Evolutionary conservation across 2,888 invertebrate genomes (phyloP).

Genomic region (Heliconius charithonia): DNA sequence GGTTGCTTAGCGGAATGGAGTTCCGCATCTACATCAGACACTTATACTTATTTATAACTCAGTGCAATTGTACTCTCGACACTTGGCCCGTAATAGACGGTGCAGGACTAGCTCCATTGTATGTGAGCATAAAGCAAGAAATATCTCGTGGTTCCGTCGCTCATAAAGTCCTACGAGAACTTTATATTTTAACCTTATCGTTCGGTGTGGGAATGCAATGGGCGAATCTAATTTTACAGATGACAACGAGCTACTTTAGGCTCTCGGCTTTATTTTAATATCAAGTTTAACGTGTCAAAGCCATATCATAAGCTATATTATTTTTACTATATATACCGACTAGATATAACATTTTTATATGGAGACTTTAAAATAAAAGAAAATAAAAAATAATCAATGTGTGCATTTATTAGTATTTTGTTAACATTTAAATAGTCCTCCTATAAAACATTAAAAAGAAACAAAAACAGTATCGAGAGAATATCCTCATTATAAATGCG

Average conservation of each 20-base stretch:
- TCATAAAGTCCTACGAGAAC: conserved; percentile 59
- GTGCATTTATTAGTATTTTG: neutral
- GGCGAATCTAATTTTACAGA: conserved; percentile 24
- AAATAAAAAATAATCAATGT: neutral
- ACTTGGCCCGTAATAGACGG: conserved; percentile 44
- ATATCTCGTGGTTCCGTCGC: conserved; percentile 61
- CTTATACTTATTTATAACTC: conserved; percentile 76
- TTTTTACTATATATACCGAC: neutral
- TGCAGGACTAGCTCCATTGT: conserved; percentile 47
- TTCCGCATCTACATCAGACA: conserved; percentile 70
- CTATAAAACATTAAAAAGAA: neutral
- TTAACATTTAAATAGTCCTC: neutral
- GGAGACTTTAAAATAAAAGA: neutral
- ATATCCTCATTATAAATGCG: conserved; percentile 34
- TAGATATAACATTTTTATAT: no score
- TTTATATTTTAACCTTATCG: conserved; percentile 63
- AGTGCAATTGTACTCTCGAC: conserved; percentile 54
- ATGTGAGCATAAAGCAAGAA: conserved; percentile 59
- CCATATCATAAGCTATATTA: neutral
- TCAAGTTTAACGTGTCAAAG: neutral
- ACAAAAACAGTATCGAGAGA: conserved; percentile 27
- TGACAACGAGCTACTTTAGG: conserved; percentile 10
- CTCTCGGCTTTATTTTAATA: neutral
- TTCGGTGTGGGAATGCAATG: conserved; percentile 33
- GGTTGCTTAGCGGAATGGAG: conserved; percentile 60